Evolutionary conservation across 2,888 invertebrate genomes (phyloP).

Genomic region (Tipula unca): DNA sequence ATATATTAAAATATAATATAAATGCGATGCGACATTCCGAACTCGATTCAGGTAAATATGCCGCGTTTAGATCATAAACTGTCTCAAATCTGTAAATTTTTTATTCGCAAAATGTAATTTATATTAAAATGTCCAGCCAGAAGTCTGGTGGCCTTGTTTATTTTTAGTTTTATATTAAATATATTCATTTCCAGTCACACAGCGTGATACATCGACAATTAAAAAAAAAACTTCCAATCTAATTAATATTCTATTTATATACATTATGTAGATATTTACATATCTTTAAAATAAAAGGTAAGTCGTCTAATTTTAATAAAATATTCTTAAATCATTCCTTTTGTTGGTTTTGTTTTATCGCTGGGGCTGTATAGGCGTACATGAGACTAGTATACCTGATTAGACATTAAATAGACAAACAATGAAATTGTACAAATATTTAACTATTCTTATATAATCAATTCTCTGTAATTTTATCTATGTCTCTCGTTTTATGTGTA

Average conservation of each 20-base stretch:
- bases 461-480: neutral
- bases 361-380: neutral
- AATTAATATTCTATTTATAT: neutral
- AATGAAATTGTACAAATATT: neutral
- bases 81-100: neutral
- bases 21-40: neutral
- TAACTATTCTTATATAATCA: neutral
- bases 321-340: neutral
- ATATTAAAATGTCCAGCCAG: neutral
- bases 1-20: neutral
- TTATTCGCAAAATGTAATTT: neutral
- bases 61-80: neutral
- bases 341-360: neutral
- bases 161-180: neutral
- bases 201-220: neutral
- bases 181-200: neutral
- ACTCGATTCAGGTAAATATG: neutral
- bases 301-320: neutral
- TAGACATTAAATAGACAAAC: neutral
- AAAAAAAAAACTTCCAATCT: neutral
- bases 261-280: neutral
- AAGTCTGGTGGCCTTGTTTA: neutral
- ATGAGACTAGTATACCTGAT: neutral
- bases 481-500: neutral
- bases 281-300: neutral